phyloP scores from a whole-genome alignment of 2,888 invertebrate species.

The Agrotis segetum region DNA sequence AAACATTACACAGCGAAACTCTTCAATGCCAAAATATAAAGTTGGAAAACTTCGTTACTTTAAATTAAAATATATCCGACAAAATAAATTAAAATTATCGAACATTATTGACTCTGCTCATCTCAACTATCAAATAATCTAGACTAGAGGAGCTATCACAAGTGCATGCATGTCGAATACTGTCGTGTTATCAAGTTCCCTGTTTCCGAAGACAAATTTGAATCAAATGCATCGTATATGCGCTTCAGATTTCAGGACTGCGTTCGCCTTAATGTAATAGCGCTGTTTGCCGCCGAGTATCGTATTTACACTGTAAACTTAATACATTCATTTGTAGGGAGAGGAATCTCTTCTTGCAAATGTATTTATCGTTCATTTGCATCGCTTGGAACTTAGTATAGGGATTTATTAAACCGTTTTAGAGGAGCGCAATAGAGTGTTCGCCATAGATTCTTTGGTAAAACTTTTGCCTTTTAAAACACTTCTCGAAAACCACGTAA shows the following conservation, averaged over 20 bases:
- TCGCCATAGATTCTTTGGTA: too few species aligned
- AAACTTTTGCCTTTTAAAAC: too few species aligned
- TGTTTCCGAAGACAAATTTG: conserved; percentile 10
- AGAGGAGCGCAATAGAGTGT: too few species aligned
- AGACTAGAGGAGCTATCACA: neutral
- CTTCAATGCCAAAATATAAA: too few species aligned
- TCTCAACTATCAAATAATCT: conserved; percentile 14
- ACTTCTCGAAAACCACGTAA: too few species aligned
- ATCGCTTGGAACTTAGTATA: too few species aligned
- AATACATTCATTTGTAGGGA: too few species aligned
- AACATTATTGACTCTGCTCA: neutral
- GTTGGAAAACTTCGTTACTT: neutral
- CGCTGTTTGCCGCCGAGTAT: conserved; percentile 1
- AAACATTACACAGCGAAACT: too few species aligned
- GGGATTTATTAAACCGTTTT: too few species aligned
- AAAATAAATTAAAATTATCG: neutral
- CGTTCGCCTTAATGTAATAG: neutral
- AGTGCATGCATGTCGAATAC: conserved; percentile 6
- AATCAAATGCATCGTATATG: neutral
- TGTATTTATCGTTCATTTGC: too few species aligned
- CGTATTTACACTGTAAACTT: too few species aligned
- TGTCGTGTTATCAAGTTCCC: neutral
- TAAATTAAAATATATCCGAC: neutral
- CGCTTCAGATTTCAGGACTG: conserved; percentile 6
- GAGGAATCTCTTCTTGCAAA: too few species aligned